Conservation (phyloP, 2,113 vertebrate species). For the Ailurus styani region DNA sequence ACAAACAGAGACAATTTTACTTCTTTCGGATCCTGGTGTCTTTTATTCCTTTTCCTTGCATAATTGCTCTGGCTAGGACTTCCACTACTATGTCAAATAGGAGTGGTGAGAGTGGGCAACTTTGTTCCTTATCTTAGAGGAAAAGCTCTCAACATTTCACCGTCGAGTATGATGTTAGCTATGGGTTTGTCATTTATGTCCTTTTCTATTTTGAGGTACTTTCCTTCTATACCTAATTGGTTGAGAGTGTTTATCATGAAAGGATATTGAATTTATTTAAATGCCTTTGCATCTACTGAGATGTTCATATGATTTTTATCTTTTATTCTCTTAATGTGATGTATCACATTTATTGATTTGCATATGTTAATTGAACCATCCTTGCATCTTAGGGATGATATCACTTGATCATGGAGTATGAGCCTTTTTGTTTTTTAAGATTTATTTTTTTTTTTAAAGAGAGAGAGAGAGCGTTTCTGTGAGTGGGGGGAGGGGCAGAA, state of each 20-base stretch:
- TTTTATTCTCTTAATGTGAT: background rate
- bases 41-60: background rate
- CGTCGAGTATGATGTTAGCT: background rate
- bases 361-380: background rate
- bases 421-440: background rate
- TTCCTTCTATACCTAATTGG: background rate
- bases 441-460: background rate
- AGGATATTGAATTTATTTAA: background rate
- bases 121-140: background rate
- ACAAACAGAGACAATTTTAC: background rate
- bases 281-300: background rate
- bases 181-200: background rate
- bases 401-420: background rate
- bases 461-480: background rate
- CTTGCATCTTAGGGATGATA: background rate
- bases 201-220: background rate
- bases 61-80: background rate
- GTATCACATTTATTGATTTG: background rate
- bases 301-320: background rate
- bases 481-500: background rate
- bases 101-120: background rate
- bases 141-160: background rate
- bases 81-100: background rate
- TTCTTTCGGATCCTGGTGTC: background rate
- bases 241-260: background rate